Conservation (phyloP, 2,888 invertebrate genomes). For the Euphydryas editha region DNA sequence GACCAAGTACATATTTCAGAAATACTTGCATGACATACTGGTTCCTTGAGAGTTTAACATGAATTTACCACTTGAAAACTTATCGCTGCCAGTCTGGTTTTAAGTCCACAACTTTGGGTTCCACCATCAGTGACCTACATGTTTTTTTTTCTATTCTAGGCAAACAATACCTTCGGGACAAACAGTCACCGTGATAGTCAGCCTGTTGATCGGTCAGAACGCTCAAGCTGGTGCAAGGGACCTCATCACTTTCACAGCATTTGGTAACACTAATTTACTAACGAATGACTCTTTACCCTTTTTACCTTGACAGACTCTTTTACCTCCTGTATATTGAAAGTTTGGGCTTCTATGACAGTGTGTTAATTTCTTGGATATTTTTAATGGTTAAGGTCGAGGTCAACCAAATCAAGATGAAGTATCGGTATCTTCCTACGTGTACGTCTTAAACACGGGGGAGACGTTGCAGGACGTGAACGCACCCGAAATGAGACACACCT, state of each 20-base stretch:
- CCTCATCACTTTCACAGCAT: constrained; percentile 85
- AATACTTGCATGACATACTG: no score
- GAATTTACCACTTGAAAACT: no score
- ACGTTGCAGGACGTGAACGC: constrained; percentile 73
- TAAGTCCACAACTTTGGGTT: no score
- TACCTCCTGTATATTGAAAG: no score
- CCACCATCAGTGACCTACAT: no score
- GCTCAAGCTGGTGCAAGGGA: constrained; percentile 83
- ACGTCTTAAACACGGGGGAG: constrained; percentile 59
- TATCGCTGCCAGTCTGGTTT: no score
- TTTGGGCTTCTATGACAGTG: not conserved
- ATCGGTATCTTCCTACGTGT: constrained; percentile 70
- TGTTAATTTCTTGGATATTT: not conserved
- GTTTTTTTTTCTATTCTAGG: constrained; percentile 54
- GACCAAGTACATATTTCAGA: no score
- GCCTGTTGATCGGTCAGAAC: constrained; percentile 68
- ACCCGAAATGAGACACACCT: constrained; percentile 85
- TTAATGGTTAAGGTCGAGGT: no score
- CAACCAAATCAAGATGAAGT: constrained; percentile 68
- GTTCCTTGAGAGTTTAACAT: no score
- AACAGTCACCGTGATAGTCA: constrained; percentile 83
- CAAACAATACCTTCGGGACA: constrained; percentile 77
- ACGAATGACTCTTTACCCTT: constrained; percentile 7
- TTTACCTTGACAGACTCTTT: not conserved
- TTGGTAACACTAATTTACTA: constrained; percentile 56